phyloP scores from a whole-genome alignment of 2,888 invertebrate species.

The Xestia ashworthii region DNA sequence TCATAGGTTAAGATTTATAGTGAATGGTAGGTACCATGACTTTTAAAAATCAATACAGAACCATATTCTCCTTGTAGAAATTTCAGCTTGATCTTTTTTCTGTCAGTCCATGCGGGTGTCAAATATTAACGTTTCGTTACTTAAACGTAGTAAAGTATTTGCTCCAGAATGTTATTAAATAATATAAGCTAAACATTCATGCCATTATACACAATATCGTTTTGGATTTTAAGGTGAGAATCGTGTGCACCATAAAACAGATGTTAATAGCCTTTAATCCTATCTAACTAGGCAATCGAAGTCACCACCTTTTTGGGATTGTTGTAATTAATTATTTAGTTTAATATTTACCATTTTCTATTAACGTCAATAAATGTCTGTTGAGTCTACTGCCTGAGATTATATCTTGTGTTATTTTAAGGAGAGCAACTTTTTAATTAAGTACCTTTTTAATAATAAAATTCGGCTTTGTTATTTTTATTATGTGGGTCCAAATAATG shows the following conservation, averaged over 20 bases:
- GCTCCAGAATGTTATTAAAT: conserved; percentile 52
- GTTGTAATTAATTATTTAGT: conserved; percentile 69
- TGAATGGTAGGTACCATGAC: neutral
- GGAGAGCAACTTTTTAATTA: conserved; percentile 39
- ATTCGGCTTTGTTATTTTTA: conserved; percentile 22
- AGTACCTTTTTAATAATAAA: conserved; percentile 10
- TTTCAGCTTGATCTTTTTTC: conserved; percentile 22
- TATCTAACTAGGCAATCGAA: conserved; percentile 68
- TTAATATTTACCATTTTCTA: conserved; percentile 62
- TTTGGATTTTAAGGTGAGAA: conserved; percentile 38
- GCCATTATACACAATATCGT: conserved; percentile 36
- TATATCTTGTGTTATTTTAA: conserved; percentile 46
- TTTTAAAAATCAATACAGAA: conserved; percentile 33
- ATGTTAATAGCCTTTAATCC: conserved; percentile 66
- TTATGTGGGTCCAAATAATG: neutral
- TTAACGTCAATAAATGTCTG: conserved; percentile 60
- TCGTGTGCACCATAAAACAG: conserved; percentile 54
- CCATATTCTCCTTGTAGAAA: neutral
- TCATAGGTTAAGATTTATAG: neutral
- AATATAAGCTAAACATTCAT: conserved; percentile 24
- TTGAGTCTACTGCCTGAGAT: conserved; percentile 42
- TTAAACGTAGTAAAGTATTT: conserved; percentile 53
- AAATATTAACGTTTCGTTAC: conserved; percentile 60
- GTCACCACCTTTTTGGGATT: conserved; percentile 70
- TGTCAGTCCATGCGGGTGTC: conserved; percentile 48